Conservation (phyloP, 2,797 vertebrate species). For the Oreochromis grahami region DNA sequence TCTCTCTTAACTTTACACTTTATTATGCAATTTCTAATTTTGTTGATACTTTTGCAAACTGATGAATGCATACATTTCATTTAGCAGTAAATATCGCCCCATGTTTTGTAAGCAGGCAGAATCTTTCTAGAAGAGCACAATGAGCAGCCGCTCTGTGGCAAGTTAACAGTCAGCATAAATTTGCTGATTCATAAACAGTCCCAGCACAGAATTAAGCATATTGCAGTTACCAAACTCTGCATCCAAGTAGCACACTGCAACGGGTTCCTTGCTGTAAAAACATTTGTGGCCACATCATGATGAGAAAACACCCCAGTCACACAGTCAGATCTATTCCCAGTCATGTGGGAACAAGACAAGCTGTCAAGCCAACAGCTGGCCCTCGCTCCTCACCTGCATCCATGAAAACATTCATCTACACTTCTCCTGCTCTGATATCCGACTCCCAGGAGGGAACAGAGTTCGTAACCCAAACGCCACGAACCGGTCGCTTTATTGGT, state of each 20-base stretch:
- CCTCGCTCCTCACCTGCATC: conserved; percentile 13
- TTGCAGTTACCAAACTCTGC: background rate
- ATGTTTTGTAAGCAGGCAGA: background rate
- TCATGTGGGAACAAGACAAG: conserved; percentile 54
- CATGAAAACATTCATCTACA: conserved; percentile 19
- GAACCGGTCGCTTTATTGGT: conserved; percentile 7
- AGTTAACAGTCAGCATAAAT: background rate
- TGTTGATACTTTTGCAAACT: background rate
- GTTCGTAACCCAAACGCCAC: conserved; percentile 24
- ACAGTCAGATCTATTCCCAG: conserved; percentile 56
- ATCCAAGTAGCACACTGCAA: background rate
- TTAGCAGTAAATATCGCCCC: background rate
- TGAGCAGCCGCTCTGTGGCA: background rate
- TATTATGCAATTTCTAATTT: background rate
- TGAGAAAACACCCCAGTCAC: conserved; percentile 45
- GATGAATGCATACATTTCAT: background rate
- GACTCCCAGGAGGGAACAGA: conserved; percentile 20
- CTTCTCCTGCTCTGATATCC: conserved; percentile 20
- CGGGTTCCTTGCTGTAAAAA: background rate
- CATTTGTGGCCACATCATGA: background rate
- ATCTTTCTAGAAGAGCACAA: accelerated
- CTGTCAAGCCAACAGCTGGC: conserved; percentile 67
- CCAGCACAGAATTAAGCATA: accelerated
- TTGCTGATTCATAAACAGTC: background rate
- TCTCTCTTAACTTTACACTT: background rate